Base-by-base conservation (phyloP, 2,113 vertebrate species). In the Loxodonta africana region DNA sequence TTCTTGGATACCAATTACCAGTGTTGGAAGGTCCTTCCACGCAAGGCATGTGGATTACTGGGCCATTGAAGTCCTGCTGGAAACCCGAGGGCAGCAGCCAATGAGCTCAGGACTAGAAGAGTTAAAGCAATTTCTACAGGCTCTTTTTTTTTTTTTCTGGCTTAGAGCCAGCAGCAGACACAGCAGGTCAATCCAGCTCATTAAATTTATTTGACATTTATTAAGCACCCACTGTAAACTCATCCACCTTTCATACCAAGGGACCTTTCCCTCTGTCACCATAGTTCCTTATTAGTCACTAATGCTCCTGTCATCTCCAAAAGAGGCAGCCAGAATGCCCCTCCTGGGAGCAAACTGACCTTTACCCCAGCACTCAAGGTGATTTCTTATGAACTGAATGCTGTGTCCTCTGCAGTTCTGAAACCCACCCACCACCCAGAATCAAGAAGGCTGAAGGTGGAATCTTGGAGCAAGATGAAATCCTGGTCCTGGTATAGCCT, bases 201-300 rank as follows among this genome's bases (percentile, higher is more conserved):
- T 94, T 96, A 83, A 57, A 93, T 96, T 94, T 93, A 91, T 97
- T 95, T 91, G 95, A 71, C 83, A 87, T 87, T 97, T 97, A 97
- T 95, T 93, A 94, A 95, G 51, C 37, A 94, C 83, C 65, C 77
- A 84, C 44, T 76, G 37, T 86, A 94, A 96, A 94, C 77, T 82
- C 90, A 26, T 44, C 57, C 69, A 92, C 63, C 82, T 97, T 96
- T 86, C 62, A 14, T 8, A 91, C 69, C 57, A 51, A 65, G 25
- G 23, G 82, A 30, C 9, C 46, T 80, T 82, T 60, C n/a, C 18
- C 57, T 65, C 17, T 63, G 8, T 76, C 9, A 12, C 62, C 23
- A 25, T 6, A 78, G 37, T 73, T 65, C 51, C 4, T 95, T 51
- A 28, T 77, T 60, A 44, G 33, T 83, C 81, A 41, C 1, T 20